Evolutionary conservation across 2,113 vertebrate species (phyloP).

Genomic region (Grus americana): DNA sequence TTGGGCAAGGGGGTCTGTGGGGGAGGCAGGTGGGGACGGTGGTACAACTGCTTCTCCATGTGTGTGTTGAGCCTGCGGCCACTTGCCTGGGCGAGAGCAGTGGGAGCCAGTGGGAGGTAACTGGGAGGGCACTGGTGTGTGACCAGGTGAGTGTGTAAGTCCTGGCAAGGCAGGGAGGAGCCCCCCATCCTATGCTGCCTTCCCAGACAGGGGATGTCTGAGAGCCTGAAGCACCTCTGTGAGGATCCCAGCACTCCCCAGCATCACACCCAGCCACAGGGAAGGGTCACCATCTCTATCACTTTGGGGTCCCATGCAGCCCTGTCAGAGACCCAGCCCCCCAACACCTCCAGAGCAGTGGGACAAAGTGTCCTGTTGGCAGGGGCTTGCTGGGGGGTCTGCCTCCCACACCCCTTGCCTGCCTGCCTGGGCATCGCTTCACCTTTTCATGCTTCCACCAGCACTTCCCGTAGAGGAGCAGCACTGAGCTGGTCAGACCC

Average conservation of each 20-base stretch:
- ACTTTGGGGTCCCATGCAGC: neutral
- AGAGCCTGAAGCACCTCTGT: neutral
- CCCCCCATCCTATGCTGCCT: neutral
- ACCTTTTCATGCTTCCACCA: neutral
- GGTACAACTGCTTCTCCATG: neutral
- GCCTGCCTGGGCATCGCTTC: neutral
- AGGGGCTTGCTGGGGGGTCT: neutral
- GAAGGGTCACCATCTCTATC: neutral
- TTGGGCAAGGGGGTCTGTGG: neutral
- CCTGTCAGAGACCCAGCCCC: neutral
- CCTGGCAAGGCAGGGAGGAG: neutral
- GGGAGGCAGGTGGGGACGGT: neutral
- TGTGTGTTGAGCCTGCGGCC: neutral
- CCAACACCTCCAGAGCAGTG: too few relatives aligned
- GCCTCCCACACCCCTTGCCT: rapidly evolving
- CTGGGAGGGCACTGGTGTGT: neutral
- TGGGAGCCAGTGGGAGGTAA: neutral
- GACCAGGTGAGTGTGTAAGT: neutral
- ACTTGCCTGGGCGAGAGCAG: neutral
- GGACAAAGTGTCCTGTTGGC: neutral
- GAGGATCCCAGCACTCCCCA: neutral
- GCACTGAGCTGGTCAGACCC: neutral
- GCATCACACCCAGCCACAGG: neutral
- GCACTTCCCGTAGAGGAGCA: neutral
- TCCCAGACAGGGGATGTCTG: neutral